Evolutionary conservation across 1,140 invertebrate genomes (phyloP), one percentile per base, ranked within the genome.

Genomic region (Fragariocoptes setiger): DNA sequence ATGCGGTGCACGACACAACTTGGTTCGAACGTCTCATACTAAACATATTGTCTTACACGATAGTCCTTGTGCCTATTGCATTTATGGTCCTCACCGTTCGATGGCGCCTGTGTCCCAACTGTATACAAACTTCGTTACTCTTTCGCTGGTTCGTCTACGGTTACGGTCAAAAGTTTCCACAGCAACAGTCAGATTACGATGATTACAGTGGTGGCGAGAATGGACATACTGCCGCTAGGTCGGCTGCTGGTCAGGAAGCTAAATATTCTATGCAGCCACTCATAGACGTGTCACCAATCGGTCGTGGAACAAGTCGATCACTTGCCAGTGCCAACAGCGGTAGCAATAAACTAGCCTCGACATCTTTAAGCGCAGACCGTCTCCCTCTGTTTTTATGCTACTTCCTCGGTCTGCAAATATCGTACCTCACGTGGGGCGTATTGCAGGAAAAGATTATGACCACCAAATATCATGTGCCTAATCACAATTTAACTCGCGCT

Each of bases 361-460:
- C n/a, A n/a, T n/a, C n/a, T n/a, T n/a, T n/a, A n/a, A n/a, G n/a
- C n/a, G n/a, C n/a, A n/a, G n/a, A n/a, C n/a, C 16, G 19, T 45
- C 37, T 22, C 44, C 46, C 69, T 35, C 54, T 70, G 20, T 54
- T 83, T 1, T 16, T 67, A 2, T 70, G 78, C 54, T 90, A 83
- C 59, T 78, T 88, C 53, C 53, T 68, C 31, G 83, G 83, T 1
- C 63, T 94, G 1, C 83, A 88, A 67, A 61, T 68, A 2, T 77
- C 77, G 37, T 92, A 86, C 54, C 62, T 94, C 16, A 74, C 76
- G 21, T 95, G 86, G 85, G 86, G 85, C 2, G 63, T 90, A 36
- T 58, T 92, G 38, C 86, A 92, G 46, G 61, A 62, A 37, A 54
- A 53, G 25, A 61, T 62, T 36, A 63, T 64, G 58, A 62, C 62